These are phyloP conservation scores for Spea bombifrons DNA, from an alignment of 2,113 vertebrate species.

Conservation along the genomic window DNA sequence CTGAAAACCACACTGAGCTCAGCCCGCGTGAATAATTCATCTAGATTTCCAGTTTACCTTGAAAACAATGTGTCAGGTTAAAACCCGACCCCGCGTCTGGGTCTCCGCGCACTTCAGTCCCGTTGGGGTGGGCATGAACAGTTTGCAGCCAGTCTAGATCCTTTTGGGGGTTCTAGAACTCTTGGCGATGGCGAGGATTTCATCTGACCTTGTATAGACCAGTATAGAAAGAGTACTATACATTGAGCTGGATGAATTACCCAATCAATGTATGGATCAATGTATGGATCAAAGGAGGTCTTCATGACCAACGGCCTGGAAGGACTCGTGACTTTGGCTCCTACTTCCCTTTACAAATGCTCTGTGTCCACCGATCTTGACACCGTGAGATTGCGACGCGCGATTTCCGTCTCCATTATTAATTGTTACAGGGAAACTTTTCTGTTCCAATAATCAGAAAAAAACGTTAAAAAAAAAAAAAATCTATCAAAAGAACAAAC, in stretches of 20 bases:
- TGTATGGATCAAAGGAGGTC: no score
- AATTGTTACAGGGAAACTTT: constrained; percentile 24
- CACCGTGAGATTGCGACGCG: neutral
- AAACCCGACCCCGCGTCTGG: neutral
- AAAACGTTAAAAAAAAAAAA: neutral
- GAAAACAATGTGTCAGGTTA: constrained; percentile 11
- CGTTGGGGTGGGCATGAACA: neutral
- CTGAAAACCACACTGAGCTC: neutral
- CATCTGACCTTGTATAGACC: no score
- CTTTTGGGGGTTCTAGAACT: no score
- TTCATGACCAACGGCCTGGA: no score
- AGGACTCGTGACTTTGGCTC: no score
- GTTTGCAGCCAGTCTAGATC: neutral
- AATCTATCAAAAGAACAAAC: constrained; percentile 32
- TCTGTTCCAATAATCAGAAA: constrained; percentile 23
- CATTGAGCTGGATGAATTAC: no score
- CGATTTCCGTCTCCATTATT: neutral
- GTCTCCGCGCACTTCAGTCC: neutral
- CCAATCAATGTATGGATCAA: no score
- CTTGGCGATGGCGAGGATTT: no score
- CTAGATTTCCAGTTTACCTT: constrained; percentile 5
- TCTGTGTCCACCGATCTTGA: no score
- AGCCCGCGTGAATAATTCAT: constrained; percentile 17
- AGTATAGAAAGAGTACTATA: no score
- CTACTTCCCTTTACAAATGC: no score